Conservation (phyloP, 2,888 invertebrate species). For the Heliconius aoede region DNA sequence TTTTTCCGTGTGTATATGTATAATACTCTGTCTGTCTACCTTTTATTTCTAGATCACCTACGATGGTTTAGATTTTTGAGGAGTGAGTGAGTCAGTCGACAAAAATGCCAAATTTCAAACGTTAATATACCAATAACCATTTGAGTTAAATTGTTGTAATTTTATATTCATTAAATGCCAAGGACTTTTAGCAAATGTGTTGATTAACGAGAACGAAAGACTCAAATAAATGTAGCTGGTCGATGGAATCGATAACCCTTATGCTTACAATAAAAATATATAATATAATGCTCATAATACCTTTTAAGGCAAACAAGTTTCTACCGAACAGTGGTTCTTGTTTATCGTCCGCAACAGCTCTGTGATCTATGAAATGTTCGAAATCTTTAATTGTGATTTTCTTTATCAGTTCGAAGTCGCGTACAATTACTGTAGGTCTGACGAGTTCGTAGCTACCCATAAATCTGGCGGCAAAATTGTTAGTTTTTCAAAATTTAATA, state of each 20-base stretch:
- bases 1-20: too few relatives aligned
- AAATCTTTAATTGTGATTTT: conserved; percentile 19
- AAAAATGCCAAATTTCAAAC: too few relatives aligned
- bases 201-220: too few relatives aligned
- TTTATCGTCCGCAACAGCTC: neutral
- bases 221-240: too few relatives aligned
- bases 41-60: too few relatives aligned
- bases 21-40: too few relatives aligned
- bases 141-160: too few relatives aligned
- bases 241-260: neutral
- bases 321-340: conserved; percentile 8
- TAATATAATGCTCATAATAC: neutral
- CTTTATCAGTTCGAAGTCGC: conserved; percentile 11
- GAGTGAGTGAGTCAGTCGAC: too few relatives aligned
- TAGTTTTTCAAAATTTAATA: neutral
- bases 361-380: conserved; percentile 11
- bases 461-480: conserved; percentile 50
- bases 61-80: too few relatives aligned
- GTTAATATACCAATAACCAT: too few relatives aligned
- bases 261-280: neutral
- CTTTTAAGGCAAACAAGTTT: conserved; percentile 17
- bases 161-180: too few relatives aligned
- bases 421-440: conserved; percentile 12
- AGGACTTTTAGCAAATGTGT: too few relatives aligned
- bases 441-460: conserved; percentile 54